Evolutionary conservation across 2,113 vertebrate species (phyloP).

Genomic region (Amphiprion percula): DNA sequence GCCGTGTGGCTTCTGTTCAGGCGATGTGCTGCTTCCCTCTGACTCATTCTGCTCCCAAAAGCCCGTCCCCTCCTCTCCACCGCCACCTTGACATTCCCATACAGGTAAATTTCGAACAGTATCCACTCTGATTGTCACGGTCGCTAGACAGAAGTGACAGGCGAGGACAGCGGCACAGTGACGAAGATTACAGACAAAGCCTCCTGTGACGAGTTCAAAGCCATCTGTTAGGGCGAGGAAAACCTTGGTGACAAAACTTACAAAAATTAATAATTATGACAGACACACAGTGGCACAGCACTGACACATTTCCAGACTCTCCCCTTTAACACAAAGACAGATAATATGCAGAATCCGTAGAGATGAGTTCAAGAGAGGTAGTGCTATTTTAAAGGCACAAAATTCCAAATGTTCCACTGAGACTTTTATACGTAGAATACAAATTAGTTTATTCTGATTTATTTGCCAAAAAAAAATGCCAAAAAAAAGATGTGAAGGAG

Average conservation of each 20-base stretch:
- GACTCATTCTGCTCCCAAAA: conserved; percentile 3
- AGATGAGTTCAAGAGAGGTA: conserved; percentile 31
- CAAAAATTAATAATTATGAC: conserved; percentile 44
- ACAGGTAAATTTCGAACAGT: conserved; percentile 50
- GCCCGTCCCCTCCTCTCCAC: background rate
- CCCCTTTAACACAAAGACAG: conserved; percentile 29
- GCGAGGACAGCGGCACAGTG: conserved; percentile 41
- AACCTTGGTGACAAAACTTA: conserved; percentile 52
- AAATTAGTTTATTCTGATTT: conserved; percentile 15
- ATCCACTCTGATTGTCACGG: conserved; percentile 34
- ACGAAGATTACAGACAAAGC: conserved; percentile 54
- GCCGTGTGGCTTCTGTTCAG: conserved; percentile 32
- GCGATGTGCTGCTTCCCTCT: background rate
- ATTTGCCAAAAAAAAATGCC: too few species aligned
- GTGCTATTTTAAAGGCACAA: conserved; percentile 25
- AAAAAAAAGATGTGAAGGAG: background rate
- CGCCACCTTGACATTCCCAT: conserved; percentile 16
- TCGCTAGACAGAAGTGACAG: conserved; percentile 46
- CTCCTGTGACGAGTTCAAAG: conserved; percentile 58
- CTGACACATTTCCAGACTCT: conserved; percentile 23
- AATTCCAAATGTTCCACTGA: conserved; percentile 15
- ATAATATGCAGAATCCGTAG: conserved; percentile 23
- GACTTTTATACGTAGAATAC: conserved; percentile 16
- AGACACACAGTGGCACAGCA: conserved; percentile 12
- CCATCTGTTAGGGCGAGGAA: conserved; percentile 37